Evolutionary conservation across 2,797 vertebrate genomes (phyloP), one percentile per base, ranked within the genome.

Genomic region (Orientallactaga sibirica): DNA sequence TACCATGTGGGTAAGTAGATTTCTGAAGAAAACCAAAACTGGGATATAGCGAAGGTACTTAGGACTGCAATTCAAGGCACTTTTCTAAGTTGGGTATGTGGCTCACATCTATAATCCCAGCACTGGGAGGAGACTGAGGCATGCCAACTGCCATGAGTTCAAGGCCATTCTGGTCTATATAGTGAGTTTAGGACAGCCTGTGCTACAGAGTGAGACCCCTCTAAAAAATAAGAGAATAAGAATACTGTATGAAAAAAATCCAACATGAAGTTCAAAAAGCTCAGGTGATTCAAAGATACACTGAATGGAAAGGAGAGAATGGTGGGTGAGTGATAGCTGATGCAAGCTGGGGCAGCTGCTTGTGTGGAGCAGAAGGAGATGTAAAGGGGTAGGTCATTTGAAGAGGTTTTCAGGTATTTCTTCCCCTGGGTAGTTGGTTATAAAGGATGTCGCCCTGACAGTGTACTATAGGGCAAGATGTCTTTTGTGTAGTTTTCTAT

Each of bases 261-360:
- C 20, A 55, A 55, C 1, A 2, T 11, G 0, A 2, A 10, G 18
- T 33, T 73, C 52, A 62, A n/a, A 92, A 18, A 19, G 11, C 29
- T 88, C 61, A n/a, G n/a, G 20, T 22, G 33, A 18, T 25, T 52
- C 74, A 20, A 71, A 43, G 73, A 37, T 3, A 20, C 70, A 62
- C 1, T 66, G 7, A 62, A 64, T 19, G 25, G 14, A 64, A 74
- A 61, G 25, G 22, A 74, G 41, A 20, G 37, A 29, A 29, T 5
- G 29, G 24, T 4, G n/a, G 0, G 0, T 22, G 52, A 85, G 3
- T 16, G 70, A 29, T 27, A 12, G n/a, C 61, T 37, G 0, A 7
- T 9, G 8, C 1, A 14, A 61, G 58, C 9, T 25, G n/a, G 12
- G 52, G 22, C 2, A 66, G 0, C 19, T 37, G 67, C 15, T 62